Percentiles rank a stretch among this genome's conserved stretches.
These are phyloP conservation scores for Halcyon senegalensis DNA, from an alignment of 2,113 vertebrate species.

Conservation along the genomic window DNA sequence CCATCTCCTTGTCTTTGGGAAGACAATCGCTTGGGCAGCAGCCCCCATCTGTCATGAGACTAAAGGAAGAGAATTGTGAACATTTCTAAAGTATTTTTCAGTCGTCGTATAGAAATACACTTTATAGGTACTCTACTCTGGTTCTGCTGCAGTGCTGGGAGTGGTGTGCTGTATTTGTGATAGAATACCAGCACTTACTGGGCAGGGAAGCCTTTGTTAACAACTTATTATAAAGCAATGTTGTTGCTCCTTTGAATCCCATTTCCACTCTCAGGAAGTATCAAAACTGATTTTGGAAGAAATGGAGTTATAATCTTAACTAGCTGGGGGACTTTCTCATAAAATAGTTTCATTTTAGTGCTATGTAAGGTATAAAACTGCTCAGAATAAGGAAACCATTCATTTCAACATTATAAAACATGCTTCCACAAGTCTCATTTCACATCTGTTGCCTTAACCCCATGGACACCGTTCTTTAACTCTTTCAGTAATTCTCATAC, in stretches of 20 bases:
- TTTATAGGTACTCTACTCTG: neutral
- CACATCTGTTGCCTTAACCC: neutral
- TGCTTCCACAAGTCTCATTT: neutral
- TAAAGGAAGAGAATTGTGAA: neutral
- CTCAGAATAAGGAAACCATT: neutral
- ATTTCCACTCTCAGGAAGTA: neutral
- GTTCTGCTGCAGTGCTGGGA: neutral
- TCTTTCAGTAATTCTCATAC: neutral
- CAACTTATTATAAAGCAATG: neutral
- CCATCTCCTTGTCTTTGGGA: neutral
- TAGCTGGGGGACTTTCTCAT: neutral
- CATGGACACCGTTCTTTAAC: neutral
- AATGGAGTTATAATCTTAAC: neutral
- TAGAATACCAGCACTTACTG: neutral
- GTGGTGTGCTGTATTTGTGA: neutral
- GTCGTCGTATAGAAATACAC: rapidly evolving
- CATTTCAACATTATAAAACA: neutral
- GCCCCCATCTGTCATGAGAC: neutral
- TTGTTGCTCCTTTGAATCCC: neutral
- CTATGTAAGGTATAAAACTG: neutral
- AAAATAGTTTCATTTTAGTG: neutral
- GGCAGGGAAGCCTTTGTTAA: neutral
- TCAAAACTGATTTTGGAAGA: neutral
- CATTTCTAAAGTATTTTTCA: neutral
- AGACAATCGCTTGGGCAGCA: neutral